phyloP scores from a whole-genome alignment of 2,113 vertebrate species.

The Pholis gunnellus region DNA sequence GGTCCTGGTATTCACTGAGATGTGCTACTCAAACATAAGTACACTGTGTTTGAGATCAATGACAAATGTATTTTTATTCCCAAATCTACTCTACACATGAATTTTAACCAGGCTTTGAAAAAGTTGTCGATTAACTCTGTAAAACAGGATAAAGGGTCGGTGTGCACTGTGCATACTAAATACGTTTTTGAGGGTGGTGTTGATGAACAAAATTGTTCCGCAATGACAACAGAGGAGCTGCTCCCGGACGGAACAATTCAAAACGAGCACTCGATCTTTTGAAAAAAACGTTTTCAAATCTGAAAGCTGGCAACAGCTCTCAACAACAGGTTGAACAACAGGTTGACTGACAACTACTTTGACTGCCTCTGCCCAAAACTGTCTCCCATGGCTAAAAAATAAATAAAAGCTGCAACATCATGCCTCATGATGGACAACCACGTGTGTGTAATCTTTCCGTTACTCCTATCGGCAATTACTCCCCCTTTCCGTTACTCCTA shows the following conservation, averaged over 20 bases:
- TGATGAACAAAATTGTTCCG: neutral
- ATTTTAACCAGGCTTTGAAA: neutral
- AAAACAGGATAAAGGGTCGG: neutral
- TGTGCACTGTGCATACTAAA: neutral
- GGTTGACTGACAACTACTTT: slow-evolving; percentile 9
- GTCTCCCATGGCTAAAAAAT: slow-evolving; percentile 34
- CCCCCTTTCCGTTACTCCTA: no score
- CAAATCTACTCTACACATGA: neutral
- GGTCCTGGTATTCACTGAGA: neutral
- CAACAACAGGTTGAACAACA: neutral
- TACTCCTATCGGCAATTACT: no score
- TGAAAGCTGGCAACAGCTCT: neutral
- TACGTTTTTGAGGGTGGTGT: neutral
- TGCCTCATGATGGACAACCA: slow-evolving; percentile 31
- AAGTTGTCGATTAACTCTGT: neutral
- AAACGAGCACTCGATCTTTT: neutral
- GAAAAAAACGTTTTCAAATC: neutral
- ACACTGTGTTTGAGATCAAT: neutral
- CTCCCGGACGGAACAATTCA: neutral
- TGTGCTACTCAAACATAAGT: neutral
- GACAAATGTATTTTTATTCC: neutral
- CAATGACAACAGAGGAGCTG: neutral
- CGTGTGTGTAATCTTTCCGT: slow-evolving; percentile 63
- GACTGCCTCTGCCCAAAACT: slow-evolving; percentile 43
- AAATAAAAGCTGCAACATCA: slow-evolving; percentile 34